phyloP scores from a whole-genome alignment of 2,888 invertebrate species.

The Oegoconia quadripuncta region DNA sequence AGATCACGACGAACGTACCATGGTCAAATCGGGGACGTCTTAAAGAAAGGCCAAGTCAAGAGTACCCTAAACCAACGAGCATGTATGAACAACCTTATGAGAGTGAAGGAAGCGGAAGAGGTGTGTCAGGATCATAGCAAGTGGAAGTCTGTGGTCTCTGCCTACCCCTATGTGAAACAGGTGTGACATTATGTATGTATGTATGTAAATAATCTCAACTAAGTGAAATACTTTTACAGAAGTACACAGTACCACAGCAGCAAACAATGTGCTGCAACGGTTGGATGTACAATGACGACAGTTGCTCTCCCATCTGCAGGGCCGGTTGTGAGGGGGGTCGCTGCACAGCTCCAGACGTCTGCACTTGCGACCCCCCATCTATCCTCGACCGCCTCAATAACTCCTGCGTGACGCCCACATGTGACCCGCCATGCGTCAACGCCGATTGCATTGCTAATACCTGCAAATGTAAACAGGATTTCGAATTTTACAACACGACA shows the following conservation, averaged over 20 bases:
- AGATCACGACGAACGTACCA: no score
- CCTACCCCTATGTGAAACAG: no score
- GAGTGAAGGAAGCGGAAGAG: no score
- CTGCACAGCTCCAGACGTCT: constrained; percentile 55
- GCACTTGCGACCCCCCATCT: constrained; percentile 50
- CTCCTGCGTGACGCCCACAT: constrained; percentile 45
- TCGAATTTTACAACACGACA: constrained; percentile 40
- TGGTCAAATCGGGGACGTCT: no score
- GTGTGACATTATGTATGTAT: no score
- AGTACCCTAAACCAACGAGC: no score
- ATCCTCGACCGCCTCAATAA: constrained; percentile 46
- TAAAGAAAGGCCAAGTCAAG: no score
- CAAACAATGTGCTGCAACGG: constrained; percentile 62
- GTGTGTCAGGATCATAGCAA: no score
- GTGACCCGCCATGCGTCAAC: constrained; percentile 50
- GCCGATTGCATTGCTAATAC: constrained; percentile 45
- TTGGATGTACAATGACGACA: constrained; percentile 49
- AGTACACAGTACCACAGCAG: constrained; percentile 36
- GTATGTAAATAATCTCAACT: background rate
- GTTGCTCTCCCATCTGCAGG: constrained; percentile 70
- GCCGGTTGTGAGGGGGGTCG: constrained; percentile 67
- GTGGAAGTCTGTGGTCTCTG: no score
- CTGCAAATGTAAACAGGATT: constrained; percentile 47
- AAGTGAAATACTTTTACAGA: no score
- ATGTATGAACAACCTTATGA: no score